Evolutionary conservation across 2,888 invertebrate genomes (phyloP), one percentile per base, ranked within the genome.

Genomic region (Liodrosophila aerea): DNA sequence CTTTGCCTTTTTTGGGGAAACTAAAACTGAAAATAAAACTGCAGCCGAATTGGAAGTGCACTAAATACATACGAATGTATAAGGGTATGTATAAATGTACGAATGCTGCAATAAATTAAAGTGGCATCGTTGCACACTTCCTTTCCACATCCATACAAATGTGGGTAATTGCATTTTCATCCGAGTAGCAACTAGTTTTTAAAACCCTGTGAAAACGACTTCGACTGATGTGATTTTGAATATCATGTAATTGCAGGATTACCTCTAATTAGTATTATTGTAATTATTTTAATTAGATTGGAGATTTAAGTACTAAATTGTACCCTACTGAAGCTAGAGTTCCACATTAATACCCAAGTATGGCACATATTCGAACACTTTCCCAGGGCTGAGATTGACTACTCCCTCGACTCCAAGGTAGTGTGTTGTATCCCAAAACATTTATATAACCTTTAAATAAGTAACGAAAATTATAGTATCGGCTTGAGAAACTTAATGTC

Each of bases 201-300:
- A 84, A 45, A 80, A 22, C 22, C 3, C 22, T 22, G 22, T 22
- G 5, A 22, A 22, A 22, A 73, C 77, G 77, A 71, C 71, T 65
- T 84, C 74, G 63, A 83, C 81, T 83, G 77, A 83, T 78, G 81
- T 81, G 84, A 78, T 78, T 78, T 83, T 78, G 81, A n/a, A 78
- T 81, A 63, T 63, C 65, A 50, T 52, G 73, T 51, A 64, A 67
- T 63, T 54, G 30, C 65, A 63, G 65, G 39, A 15, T 49, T n/a
- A 37, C 15, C 41, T 4, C 8, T 7, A 13, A 33, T 40, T 27
- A 41, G 43, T 59, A 15, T 8, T 30, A 34, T 29, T 7, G 50
- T 50, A 66, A 66, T 66, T 50, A 54, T 43, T 43, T 18, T n/a
- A n/a, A n/a, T n/a, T n/a, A n/a, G n/a, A n/a, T n/a, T n/a, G n/a